A percentile compares a stretch with the other conserved stretches of the same genome.
Evolutionary conservation across 2,888 invertebrate species (phyloP).

Genomic region (Deilephila elpenor): DNA sequence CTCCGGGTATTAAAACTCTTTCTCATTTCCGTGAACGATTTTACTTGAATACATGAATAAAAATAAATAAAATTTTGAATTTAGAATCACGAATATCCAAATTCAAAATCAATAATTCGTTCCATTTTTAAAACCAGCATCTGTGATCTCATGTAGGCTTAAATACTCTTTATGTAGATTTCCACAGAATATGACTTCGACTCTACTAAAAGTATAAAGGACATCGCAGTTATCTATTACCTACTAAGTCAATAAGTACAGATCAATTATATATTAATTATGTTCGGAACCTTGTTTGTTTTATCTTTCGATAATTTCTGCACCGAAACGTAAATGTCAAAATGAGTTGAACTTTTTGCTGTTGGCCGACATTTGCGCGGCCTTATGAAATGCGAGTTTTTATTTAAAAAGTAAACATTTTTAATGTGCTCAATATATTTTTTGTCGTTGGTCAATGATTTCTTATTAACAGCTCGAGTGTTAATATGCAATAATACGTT

Average conservation of each 20-base stretch:
- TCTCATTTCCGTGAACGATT: too few relatives aligned
- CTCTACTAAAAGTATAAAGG: too few relatives aligned
- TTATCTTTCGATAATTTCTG: conserved; percentile 23
- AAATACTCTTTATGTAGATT: too few relatives aligned
- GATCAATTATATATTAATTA: background rate
- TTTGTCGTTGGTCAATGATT: conserved; percentile 30
- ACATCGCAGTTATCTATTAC: too few relatives aligned
- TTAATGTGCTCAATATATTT: conserved; percentile 31
- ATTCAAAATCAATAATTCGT: background rate
- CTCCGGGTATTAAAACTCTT: too few relatives aligned
- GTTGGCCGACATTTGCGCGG: conserved; percentile 20
- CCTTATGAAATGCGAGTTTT: conserved; percentile 23
- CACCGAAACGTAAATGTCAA: conserved; percentile 28
- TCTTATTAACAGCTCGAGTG: conserved; percentile 20
- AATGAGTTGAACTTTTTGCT: conserved; percentile 27
- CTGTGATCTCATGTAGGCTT: too few relatives aligned
- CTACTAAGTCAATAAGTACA: background rate
- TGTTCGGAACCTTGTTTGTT: conserved; percentile 23
- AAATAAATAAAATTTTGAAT: background rate
- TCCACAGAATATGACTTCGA: too few relatives aligned
- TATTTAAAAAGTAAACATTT: conserved; percentile 27
- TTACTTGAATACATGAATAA: too few relatives aligned
- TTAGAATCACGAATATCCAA: background rate
- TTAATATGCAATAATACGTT: background rate
- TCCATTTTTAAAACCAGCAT: background rate